phyloP scores from a whole-genome alignment of 2,113 vertebrate species.

The Cercocebus atys region DNA sequence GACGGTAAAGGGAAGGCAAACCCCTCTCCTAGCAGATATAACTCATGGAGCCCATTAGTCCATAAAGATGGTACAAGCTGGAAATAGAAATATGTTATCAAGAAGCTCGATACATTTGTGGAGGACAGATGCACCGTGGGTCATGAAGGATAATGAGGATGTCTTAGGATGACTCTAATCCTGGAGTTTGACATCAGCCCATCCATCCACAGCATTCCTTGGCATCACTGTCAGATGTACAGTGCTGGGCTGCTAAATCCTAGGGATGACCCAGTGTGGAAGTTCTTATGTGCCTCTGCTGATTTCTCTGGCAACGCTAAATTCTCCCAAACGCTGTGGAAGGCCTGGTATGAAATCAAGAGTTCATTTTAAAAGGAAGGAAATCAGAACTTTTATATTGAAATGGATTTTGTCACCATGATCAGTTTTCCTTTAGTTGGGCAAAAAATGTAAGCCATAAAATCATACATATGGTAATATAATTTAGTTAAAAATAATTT shows the following conservation, averaged over 20 bases:
- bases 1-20: not conserved
- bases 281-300: not conserved
- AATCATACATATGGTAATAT: not conserved
- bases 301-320: not conserved
- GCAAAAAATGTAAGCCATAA: not conserved
- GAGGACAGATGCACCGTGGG: slow-evolving; percentile 39
- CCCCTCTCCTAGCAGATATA: not conserved
- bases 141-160: not conserved
- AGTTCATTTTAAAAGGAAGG: slow-evolving; percentile 39
- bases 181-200: slow-evolving; percentile 59
- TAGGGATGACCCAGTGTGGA: not conserved
- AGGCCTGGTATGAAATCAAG: not conserved
- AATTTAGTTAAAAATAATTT: slow-evolving; percentile 17
- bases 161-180: slow-evolving; percentile 51
- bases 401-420: slow-evolving; percentile 14
- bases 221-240: not conserved
- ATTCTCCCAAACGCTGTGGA: not conserved
- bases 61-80: not conserved
- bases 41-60: not conserved
- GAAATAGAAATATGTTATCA: slow-evolving; percentile 58
- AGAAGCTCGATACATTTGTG: not conserved
- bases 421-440: slow-evolving; percentile 28
- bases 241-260: not conserved
- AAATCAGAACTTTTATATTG: not conserved
- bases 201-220: not conserved